phyloP scores from a whole-genome alignment of 2,113 vertebrate species.

The Sceloporus tristichus region DNA sequence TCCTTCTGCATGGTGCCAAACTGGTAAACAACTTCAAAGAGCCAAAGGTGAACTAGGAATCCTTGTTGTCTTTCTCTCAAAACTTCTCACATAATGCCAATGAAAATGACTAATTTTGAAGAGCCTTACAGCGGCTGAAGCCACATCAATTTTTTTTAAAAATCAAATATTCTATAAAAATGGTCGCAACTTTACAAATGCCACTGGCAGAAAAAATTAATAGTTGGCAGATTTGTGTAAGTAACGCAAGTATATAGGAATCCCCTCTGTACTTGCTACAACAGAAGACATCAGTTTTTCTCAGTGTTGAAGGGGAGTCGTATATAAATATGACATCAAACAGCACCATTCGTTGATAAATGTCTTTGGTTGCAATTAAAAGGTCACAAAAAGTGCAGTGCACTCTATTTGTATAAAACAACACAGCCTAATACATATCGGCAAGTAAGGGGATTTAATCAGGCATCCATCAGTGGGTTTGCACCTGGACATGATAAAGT shows the following conservation, averaged over 20 bases:
- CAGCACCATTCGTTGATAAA: background rate
- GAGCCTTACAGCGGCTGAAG: background rate
- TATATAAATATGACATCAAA: background rate
- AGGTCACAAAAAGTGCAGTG: background rate
- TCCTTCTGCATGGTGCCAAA: background rate
- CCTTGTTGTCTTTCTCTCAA: background rate
- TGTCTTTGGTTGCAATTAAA: background rate
- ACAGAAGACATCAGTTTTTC: background rate
- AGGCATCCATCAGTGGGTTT: background rate
- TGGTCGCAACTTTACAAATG: background rate
- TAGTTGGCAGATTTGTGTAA: background rate
- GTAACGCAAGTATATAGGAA: background rate
- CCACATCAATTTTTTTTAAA: background rate
- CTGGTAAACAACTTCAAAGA: background rate
- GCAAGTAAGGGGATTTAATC: background rate
- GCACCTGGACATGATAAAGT: background rate
- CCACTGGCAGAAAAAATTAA: background rate
- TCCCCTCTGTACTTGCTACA: background rate
- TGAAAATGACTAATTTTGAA: background rate
- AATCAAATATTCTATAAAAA: background rate
- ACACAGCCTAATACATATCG: background rate
- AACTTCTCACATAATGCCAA: background rate
- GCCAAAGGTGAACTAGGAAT: background rate
- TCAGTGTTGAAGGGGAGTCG: background rate
- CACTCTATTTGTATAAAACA: too few species aligned